These are phyloP conservation scores for Cephus spinipes DNA, from an alignment of 2,888 invertebrate genomes.

Conservation along the genomic window DNA sequence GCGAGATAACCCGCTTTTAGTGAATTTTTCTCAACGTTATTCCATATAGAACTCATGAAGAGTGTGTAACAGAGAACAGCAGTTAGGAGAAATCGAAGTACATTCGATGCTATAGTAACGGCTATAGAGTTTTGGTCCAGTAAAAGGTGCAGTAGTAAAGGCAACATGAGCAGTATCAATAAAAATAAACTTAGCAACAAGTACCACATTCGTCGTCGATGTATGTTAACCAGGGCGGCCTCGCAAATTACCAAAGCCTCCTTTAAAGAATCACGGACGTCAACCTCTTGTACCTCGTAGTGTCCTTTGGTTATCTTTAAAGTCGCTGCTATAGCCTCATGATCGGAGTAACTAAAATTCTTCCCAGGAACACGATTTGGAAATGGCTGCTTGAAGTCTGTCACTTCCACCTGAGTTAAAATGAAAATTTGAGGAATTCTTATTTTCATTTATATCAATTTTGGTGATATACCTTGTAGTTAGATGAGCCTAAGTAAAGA, in stretches of 20 bases:
- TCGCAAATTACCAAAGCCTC: slow-evolving; percentile 74
- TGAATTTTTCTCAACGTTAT: slow-evolving; percentile 83
- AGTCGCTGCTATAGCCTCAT: slow-evolving; percentile 83
- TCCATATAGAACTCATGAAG: slow-evolving; percentile 87
- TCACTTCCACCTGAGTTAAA: slow-evolving; percentile 62
- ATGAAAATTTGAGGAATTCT: slow-evolving; percentile 6
- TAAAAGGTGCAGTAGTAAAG: slow-evolving; percentile 56
- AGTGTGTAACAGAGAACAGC: slow-evolving; percentile 76
- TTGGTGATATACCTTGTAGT: slow-evolving; percentile 46
- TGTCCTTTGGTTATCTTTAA: slow-evolving; percentile 52
- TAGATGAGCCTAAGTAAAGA: slow-evolving; percentile 71
- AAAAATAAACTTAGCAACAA: slow-evolving; percentile 68
- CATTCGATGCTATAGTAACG: slow-evolving; percentile 68
- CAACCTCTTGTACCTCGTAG: slow-evolving; percentile 34
- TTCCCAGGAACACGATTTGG: slow-evolving; percentile 79
- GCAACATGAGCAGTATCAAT: slow-evolving; percentile 69
- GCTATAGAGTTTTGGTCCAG: slow-evolving; percentile 47
- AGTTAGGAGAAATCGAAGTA: slow-evolving; percentile 74
- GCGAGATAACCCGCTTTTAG: slow-evolving; percentile 79
- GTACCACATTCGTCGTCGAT: slow-evolving; percentile 70
- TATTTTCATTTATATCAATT: slow-evolving; percentile 35
- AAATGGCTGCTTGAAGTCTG: slow-evolving; percentile 77
- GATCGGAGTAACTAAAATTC: slow-evolving; percentile 87
- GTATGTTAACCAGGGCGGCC: slow-evolving; percentile 69
- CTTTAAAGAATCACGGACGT: slow-evolving; percentile 63